Conservation (phyloP, 2,797 vertebrate species). For the Esox masquinongy region DNA sequence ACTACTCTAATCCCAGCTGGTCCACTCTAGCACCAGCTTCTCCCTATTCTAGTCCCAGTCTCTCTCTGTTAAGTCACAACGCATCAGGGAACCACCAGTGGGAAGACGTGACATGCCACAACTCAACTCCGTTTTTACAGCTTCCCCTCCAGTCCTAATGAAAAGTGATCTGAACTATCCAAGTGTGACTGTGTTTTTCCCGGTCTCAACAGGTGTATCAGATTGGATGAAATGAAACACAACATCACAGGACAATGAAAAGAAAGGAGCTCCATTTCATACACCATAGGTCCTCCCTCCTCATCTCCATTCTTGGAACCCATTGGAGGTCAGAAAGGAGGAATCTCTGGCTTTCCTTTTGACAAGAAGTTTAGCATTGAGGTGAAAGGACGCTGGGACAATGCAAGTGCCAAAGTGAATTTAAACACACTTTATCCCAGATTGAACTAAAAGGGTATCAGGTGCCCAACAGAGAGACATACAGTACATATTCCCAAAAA, state of each 20-base stretch:
- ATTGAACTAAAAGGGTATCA: too few relatives aligned
- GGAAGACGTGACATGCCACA: slow-evolving; percentile 46
- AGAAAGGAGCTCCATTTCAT: neutral
- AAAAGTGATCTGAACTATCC: slow-evolving; percentile 64
- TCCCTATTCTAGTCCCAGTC: neutral
- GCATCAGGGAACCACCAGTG: slow-evolving; percentile 10
- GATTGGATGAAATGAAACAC: slow-evolving; percentile 42
- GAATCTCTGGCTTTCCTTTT: too few relatives aligned
- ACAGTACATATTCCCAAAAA: too few relatives aligned
- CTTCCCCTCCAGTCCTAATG: slow-evolving; percentile 58
- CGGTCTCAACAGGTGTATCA: slow-evolving; percentile 41
- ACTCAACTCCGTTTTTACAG: slow-evolving; percentile 66
- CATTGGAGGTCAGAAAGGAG: too few relatives aligned
- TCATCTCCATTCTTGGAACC: too few relatives aligned
- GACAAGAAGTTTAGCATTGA: too few relatives aligned
- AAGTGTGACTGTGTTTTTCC: slow-evolving; percentile 59
- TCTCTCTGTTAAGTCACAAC: neutral
- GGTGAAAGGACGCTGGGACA: too few relatives aligned
- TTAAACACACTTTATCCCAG: too few relatives aligned
- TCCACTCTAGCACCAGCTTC: neutral
- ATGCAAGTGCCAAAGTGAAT: too few relatives aligned
- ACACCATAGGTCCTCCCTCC: too few relatives aligned
- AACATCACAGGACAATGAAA: neutral
- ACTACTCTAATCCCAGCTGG: neutral
- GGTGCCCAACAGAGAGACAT: too few relatives aligned